phyloP scores from a whole-genome alignment of 2,113 vertebrate species.

The Anoura caudifer region DNA sequence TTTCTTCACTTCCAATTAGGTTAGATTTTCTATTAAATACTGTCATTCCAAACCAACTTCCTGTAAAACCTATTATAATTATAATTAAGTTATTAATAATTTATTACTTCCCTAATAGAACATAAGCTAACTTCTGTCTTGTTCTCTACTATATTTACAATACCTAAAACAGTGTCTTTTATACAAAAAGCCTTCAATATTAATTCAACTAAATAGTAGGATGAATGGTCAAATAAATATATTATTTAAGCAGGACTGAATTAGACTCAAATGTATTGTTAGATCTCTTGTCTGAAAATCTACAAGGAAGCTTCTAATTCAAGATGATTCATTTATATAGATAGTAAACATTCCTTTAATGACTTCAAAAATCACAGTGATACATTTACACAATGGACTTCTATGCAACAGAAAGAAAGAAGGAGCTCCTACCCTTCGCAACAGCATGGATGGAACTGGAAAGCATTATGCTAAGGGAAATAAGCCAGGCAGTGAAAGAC shows the following conservation, averaged over 20 bases:
- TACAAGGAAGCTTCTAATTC: neutral
- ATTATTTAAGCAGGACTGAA: neutral
- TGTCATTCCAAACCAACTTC: neutral
- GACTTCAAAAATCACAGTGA: neutral
- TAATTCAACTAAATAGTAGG: neutral
- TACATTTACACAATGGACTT: too few relatives aligned
- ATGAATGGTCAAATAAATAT: neutral
- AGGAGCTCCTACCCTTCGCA: too few relatives aligned
- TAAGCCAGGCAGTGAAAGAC: too few relatives aligned
- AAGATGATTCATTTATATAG: neutral
- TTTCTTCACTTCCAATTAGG: neutral
- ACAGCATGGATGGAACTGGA: too few relatives aligned
- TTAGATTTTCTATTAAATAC: neutral
- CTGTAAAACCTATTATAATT: neutral
- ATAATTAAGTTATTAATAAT: slow-evolving; percentile 24
- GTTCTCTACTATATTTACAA: neutral
- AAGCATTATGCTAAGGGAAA: too few relatives aligned
- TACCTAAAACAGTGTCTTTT: neutral
- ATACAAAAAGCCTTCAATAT: neutral
- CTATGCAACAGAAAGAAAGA: too few relatives aligned
- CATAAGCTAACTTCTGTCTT: neutral
- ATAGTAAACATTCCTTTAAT: neutral
- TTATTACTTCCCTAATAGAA: neutral
- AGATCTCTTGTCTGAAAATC: neutral
- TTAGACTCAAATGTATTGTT: neutral